Percentiles rank a stretch among this genome's conserved stretches.
These are phyloP conservation scores for Hafferia zeledoni DNA, from an alignment of 2,797 vertebrate species.

Conservation along the genomic window DNA sequence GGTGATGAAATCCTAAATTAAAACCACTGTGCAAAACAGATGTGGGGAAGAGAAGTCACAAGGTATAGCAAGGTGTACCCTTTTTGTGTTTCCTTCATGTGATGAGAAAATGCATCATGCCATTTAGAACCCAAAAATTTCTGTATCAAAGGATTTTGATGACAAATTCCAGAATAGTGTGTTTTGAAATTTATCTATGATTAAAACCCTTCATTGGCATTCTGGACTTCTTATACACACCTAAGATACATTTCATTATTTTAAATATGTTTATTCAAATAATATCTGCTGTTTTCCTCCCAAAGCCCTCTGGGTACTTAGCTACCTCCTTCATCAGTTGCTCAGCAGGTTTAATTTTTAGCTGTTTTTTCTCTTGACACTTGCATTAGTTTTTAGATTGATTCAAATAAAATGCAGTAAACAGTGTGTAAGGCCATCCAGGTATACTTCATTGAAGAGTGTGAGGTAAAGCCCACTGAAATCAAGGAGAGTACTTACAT, in stretches of 20 bases:
- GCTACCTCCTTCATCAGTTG: background rate
- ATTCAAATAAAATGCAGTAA: background rate
- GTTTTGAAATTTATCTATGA: background rate
- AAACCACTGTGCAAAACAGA: constrained; percentile 11
- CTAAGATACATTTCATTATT: background rate
- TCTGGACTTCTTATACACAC: background rate
- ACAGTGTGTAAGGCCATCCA: background rate
- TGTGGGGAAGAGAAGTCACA: background rate
- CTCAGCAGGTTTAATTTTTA: background rate
- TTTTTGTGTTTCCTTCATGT: background rate
- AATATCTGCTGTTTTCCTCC: background rate
- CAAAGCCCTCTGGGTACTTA: background rate
- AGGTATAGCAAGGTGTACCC: background rate
- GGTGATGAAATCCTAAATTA: background rate
- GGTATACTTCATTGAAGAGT: background rate
- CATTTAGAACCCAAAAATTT: background rate
- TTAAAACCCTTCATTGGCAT: background rate
- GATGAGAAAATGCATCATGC: background rate
- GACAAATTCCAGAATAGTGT: background rate
- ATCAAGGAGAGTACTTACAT: background rate
- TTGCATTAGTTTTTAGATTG: background rate
- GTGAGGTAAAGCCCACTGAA: background rate
- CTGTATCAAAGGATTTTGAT: background rate
- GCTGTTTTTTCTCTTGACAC: background rate
- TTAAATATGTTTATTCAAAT: constrained; percentile 5